Base-by-base conservation (phyloP, 2,888 invertebrate genomes). In the Tromatobia lineatoria region DNA sequence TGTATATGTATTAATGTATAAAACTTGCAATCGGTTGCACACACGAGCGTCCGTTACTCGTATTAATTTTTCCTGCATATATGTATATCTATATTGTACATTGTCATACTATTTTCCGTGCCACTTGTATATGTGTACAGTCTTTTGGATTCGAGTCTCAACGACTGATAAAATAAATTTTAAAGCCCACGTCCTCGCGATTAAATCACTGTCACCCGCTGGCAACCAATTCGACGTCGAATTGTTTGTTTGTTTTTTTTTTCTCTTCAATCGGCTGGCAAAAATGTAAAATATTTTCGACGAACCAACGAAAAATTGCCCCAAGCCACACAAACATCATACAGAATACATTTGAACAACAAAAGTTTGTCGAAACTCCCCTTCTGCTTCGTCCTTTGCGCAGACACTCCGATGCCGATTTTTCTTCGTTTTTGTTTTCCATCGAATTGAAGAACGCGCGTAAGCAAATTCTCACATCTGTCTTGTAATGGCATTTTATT, bases 51-150 rank as follows among this genome's bases (percentile, higher is more conserved):
- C 77, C 71, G 67, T 77, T 78, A 74, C 70, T 70, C 70, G 61
- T 79, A 47, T 71, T n/a, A 42, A 57, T 34, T 80, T 54, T 34
- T 54, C 6, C 25, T 50, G 18, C 38, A 67, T 74, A 59, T 76
- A 71, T 74, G 66, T 50, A 45, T 69, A 61, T 67, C 20, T 67
- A 84, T 73, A 82, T 74, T 84, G 82, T 84, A 84, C 25, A 84
- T 82, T 73, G 71, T 71, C 15, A 20, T 75, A 69, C 6, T 64
- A 10, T 64, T 77, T 75, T 52, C 42, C 50, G 77, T 82, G 76
- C 66, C 38, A 77, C 70, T 52, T 59, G 42, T 29, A 61, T 52
- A 38, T 66, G 11, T 64, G 50, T 42, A 45, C 20, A 64, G 66
- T 82, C 67, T 74, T 59, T 52, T 25, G 61, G 70, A 82, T 84